Conservation (phyloP, 2,888 invertebrate genomes). For the Rapana venosa region DNA sequence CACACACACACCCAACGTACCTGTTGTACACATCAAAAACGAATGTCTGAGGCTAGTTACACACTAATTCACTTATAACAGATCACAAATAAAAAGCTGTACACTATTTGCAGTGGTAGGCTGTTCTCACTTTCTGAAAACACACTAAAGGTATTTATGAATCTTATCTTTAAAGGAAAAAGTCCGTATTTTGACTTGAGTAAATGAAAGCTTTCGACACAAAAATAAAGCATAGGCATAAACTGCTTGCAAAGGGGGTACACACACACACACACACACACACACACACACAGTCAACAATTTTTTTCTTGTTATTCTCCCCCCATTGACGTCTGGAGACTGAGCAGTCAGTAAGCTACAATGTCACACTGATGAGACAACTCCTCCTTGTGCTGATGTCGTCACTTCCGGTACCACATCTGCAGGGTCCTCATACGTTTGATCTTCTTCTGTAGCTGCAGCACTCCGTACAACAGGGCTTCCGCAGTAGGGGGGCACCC, state of each 20-base stretch:
- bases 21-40: not conserved
- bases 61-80: not conserved
- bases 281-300: not conserved
- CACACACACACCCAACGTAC: not conserved
- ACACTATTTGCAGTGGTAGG: too few relatives aligned
- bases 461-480: conserved; percentile 95
- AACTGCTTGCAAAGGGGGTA: too few relatives aligned
- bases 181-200: not conserved
- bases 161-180: not conserved
- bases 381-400: not conserved
- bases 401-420: conserved; percentile 94
- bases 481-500: conserved; percentile 99
- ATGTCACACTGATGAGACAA: not conserved
- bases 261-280: not conserved
- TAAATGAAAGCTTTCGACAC: not conserved
- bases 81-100: not conserved
- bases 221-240: not conserved
- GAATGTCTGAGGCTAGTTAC: not conserved
- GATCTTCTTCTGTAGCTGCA: conserved; percentile 98
- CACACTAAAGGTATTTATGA: too few relatives aligned
- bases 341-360: not conserved
- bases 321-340: not conserved
- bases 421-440: conserved; percentile 92
- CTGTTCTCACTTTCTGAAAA: too few relatives aligned
- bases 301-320: not conserved